Percentiles rank a stretch among this genome's conserved stretches.
Evolutionary conservation across 2,888 invertebrate species (phyloP).

Genomic region (Scrobipalpa costella): DNA sequence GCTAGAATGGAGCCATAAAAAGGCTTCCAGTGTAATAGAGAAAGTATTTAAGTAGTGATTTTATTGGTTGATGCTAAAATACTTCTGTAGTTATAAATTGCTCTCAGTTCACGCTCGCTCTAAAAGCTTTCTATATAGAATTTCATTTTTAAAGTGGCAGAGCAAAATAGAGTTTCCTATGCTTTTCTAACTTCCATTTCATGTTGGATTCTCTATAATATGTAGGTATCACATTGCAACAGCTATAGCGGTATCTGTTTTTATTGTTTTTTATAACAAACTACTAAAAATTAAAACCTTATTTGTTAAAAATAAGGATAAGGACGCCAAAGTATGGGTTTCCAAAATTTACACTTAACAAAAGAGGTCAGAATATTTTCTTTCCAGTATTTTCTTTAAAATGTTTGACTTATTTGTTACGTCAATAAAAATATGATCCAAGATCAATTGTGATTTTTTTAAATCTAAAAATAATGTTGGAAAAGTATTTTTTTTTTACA

Average conservation of each 20-base stretch:
- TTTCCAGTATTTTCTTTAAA: no score
- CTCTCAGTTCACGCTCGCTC: conserved; percentile 5
- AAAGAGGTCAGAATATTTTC: no score
- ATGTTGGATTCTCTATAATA: not conserved
- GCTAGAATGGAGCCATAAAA: conserved; percentile 6
- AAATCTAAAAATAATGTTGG: no score
- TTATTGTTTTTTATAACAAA: not conserved
- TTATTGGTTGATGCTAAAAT: conserved; percentile 13
- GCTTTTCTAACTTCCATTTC: not conserved
- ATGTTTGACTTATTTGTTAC: no score
- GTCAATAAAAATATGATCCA: no score
- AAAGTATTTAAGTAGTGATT: conserved; percentile 15
- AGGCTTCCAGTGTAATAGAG: not conserved
- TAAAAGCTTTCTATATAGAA: conserved; percentile 17
- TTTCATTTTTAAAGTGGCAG: conserved; percentile 15
- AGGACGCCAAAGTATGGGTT: no score
- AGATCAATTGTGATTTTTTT: no score
- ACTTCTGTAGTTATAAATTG: conserved; percentile 16
- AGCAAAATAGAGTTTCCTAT: conserved; percentile 5
- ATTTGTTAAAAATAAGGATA: no score
- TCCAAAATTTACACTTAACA: no score
- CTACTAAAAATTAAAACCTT: no score
- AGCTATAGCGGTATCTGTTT: not conserved
- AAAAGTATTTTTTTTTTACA: no score
- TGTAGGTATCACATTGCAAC: not conserved